Percentiles rank a stretch among this genome's conserved stretches.
phyloP scores from a whole-genome alignment of 2,797 vertebrate species.

The Gambusia yucatana region DNA sequence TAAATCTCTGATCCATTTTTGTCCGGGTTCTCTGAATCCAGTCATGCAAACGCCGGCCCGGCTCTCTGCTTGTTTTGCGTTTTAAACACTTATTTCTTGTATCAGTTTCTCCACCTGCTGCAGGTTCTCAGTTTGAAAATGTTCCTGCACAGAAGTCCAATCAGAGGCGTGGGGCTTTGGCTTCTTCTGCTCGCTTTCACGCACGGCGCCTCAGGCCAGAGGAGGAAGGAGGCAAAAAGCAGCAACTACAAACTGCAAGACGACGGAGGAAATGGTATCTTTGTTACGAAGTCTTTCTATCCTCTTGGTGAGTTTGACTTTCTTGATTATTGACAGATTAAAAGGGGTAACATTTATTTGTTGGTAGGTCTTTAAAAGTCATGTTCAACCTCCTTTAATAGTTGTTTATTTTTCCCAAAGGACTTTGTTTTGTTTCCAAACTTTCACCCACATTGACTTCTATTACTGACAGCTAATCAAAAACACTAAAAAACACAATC shows the following conservation, averaged over 20 bases:
- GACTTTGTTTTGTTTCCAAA: not conserved
- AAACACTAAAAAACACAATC: not conserved
- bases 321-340: not conserved
- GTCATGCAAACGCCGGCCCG: not conserved
- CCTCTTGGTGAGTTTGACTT: conserved; percentile 13
- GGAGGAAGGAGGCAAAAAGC: conserved; percentile 73
- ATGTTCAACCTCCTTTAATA: not conserved
- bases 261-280: conserved; percentile 70
- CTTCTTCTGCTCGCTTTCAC: conserved; percentile 76
- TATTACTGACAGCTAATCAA: not conserved
- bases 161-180: conserved; percentile 72
- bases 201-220: conserved; percentile 74
- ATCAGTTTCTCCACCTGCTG: conserved; percentile 1
- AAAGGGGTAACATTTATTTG: not conserved
- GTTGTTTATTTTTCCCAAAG: not conserved
- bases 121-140: conserved; percentile 53
- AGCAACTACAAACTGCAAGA: conserved; percentile 70
- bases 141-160: conserved; percentile 77
- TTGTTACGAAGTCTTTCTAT: conserved; percentile 31
- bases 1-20: not conserved
- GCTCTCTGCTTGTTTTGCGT: not conserved
- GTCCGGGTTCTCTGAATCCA: not conserved
- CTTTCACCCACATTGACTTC: not conserved
- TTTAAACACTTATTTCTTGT: not conserved
- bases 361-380: not conserved